Conservation (phyloP, 2,113 vertebrate genomes). For the Puma concolor region DNA sequence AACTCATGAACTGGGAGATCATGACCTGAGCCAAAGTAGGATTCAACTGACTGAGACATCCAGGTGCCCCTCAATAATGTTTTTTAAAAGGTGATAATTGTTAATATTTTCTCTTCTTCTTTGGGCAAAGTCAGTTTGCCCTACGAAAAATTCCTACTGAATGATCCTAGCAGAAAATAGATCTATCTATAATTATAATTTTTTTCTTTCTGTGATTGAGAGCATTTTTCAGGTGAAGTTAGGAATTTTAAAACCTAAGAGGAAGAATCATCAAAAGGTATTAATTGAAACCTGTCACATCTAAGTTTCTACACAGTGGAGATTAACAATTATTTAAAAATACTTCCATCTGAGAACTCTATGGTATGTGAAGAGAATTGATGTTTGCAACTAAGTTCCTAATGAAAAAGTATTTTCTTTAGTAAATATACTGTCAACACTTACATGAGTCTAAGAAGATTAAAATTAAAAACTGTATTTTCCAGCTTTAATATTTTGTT, state of each 20-base stretch:
- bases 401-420: neutral
- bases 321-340: neutral
- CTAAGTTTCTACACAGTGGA: neutral
- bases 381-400: neutral
- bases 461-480: neutral
- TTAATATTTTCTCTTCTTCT: neutral
- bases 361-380: neutral
- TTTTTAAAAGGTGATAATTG: neutral
- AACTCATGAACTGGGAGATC: no score
- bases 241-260: neutral
- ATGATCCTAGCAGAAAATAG: neutral
- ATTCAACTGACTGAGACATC: no score
- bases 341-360: neutral
- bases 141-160: neutral
- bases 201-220: constrained; percentile 19
- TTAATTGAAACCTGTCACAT: constrained; percentile 15
- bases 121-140: neutral
- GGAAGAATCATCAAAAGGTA: constrained; percentile 22
- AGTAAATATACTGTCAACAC: neutral
- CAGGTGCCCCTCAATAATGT: neutral
- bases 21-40: no score
- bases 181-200: neutral
- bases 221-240: constrained; percentile 32
- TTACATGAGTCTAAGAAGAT: neutral
- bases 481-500: neutral